Evolutionary conservation across 2,888 invertebrate species (phyloP).

Genomic region (Drosophila dives): DNA sequence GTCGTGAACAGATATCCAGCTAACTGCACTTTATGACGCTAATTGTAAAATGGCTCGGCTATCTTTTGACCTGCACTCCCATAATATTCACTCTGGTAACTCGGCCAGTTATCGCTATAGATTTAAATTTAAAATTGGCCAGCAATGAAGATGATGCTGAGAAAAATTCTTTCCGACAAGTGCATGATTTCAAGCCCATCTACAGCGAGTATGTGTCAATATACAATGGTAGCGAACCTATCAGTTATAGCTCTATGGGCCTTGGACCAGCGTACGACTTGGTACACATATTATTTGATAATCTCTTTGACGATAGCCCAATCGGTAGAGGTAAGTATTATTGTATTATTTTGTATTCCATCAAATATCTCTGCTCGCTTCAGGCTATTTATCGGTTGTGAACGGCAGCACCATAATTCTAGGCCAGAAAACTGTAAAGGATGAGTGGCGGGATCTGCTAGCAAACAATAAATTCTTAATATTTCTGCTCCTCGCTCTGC

Average conservation of each 20-base stretch:
- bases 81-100: not conserved
- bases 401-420: slow-evolving; percentile 37
- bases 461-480: slow-evolving; percentile 85
- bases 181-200: not conserved
- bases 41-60: not conserved
- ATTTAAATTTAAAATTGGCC: not conserved
- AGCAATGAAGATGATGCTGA: not conserved
- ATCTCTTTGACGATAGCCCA: not conserved
- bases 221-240: not conserved
- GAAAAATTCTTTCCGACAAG: slow-evolving; percentile 5
- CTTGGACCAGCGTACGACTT: not conserved
- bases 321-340: not conserved
- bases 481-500: slow-evolving; percentile 85
- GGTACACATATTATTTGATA: not conserved
- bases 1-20: not conserved
- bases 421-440: slow-evolving; percentile 75
- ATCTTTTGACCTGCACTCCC: not conserved
- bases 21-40: not conserved
- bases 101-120: not conserved
- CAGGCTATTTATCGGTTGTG: slow-evolving; percentile 9
- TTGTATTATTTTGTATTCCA: not conserved
- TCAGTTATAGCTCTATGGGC: not conserved
- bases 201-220: not conserved
- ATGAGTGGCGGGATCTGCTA: slow-evolving; percentile 85
- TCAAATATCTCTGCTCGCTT: not conserved